Conservation (phyloP, 2,888 invertebrate species). For the Drosophila parthenogenetica region DNA sequence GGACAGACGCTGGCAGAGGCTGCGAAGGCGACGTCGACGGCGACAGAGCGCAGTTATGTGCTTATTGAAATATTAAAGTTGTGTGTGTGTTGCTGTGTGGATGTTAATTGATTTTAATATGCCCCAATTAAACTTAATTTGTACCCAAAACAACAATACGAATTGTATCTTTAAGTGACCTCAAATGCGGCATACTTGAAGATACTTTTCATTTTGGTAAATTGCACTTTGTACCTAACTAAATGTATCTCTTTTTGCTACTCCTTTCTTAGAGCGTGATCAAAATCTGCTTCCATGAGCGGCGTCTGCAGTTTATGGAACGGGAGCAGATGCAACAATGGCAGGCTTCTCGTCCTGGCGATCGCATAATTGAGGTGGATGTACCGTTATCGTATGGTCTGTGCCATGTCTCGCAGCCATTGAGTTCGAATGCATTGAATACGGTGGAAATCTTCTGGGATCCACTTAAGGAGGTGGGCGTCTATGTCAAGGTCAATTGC, state of each 20-base stretch:
- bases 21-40: slow-evolving; percentile 17
- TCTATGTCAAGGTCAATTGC: slow-evolving; percentile 97
- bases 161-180: slow-evolving; percentile 31
- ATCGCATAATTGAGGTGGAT: slow-evolving; percentile 96
- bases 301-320: slow-evolving; percentile 97
- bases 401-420: slow-evolving; percentile 91
- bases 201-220: slow-evolving; percentile 1
- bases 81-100: slow-evolving; percentile 9
- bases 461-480: slow-evolving; percentile 97
- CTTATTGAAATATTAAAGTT: slow-evolving; percentile 37
- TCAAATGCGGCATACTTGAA: not conserved
- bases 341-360: slow-evolving; percentile 95
- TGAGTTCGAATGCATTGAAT: slow-evolving; percentile 89
- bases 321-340: slow-evolving; percentile 96
- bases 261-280: slow-evolving; percentile 90
- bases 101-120: slow-evolving; percentile 83
- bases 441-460: slow-evolving; percentile 97
- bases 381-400: slow-evolving; percentile 97
- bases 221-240: slow-evolving; percentile 37
- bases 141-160: slow-evolving; percentile 61
- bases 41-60: slow-evolving; percentile 35
- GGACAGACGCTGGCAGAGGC: not conserved
- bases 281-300: slow-evolving; percentile 97
- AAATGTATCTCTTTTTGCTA: not conserved
- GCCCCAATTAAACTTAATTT: slow-evolving; percentile 79